phyloP scores from a whole-genome alignment of 2,797 vertebrate species.

The Squalus acanthias region DNA sequence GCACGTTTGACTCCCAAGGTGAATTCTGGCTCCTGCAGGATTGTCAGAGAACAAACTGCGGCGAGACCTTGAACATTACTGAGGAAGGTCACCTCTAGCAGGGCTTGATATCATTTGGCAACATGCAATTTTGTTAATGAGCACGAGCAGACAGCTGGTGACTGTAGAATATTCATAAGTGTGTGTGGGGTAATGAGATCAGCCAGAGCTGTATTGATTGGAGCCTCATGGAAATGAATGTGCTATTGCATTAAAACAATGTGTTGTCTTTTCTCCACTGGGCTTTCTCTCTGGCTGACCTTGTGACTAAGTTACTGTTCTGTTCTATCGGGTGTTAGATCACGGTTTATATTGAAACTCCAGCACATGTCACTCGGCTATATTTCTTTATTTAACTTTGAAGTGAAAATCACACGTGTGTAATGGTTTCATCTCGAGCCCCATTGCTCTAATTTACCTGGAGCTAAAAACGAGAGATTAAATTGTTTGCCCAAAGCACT shows the following conservation, averaged over 20 bases:
- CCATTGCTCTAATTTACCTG: not conserved
- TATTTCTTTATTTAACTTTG: slow-evolving; percentile 2
- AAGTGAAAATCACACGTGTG: not conserved
- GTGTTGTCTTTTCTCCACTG: not conserved
- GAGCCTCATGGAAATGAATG: slow-evolving; percentile 33
- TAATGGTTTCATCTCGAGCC: not conserved
- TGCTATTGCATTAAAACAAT: slow-evolving; percentile 12
- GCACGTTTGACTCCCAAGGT: not conserved
- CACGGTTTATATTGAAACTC: slow-evolving; percentile 9
- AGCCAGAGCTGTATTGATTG: slow-evolving; percentile 42
- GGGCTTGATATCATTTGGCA: slow-evolving; percentile 30
- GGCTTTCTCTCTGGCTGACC: slow-evolving; percentile 2
- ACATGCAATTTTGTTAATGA: slow-evolving; percentile 34
- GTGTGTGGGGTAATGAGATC: slow-evolving; percentile 40
- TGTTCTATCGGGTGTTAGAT: not conserved
- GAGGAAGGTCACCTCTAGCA: slow-evolving; percentile 20
- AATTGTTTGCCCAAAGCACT: not conserved
- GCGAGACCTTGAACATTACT: not conserved
- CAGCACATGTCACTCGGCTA: not conserved
- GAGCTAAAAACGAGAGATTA: not conserved
- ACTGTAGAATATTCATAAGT: slow-evolving; percentile 46
- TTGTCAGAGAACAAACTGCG: not conserved
- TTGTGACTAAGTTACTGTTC: slow-evolving; percentile 11
- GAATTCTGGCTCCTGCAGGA: not conserved
- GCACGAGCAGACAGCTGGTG: slow-evolving; percentile 39